These are phyloP conservation scores for Squalus acanthias DNA, from an alignment of 2,797 vertebrate species.

Conservation along the genomic window DNA sequence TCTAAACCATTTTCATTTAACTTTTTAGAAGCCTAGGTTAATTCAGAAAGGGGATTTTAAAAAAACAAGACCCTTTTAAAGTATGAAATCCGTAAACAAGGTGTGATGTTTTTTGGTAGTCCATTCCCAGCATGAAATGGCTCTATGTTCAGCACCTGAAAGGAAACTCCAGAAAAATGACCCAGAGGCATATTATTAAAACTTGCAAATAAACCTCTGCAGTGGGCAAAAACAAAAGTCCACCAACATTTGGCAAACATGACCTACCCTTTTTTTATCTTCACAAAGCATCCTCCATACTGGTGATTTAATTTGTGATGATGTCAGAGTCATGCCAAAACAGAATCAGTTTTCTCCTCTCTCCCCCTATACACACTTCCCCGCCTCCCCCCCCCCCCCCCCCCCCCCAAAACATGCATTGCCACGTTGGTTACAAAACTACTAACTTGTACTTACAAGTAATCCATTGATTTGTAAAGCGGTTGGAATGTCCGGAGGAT, in stretches of 20 bases:
- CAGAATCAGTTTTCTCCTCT: not conserved
- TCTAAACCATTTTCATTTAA: not conserved
- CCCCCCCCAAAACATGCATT: not conserved
- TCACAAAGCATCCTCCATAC: not conserved
- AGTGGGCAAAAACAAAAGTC: not conserved
- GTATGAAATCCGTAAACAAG: not conserved
- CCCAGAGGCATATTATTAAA: not conserved
- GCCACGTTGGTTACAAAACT: not conserved
- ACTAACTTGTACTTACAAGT: not conserved
- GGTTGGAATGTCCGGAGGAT: no score
- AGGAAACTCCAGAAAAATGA: not conserved
- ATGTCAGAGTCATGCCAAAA: not conserved
- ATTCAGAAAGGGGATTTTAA: not conserved
- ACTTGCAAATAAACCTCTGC: not conserved
- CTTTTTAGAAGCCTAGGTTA: not conserved
- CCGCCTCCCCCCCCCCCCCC: no score
- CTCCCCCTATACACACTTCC: not conserved
- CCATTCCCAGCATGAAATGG: not conserved
- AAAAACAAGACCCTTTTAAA: not conserved
- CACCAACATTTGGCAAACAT: not conserved
- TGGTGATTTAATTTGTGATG: not conserved
- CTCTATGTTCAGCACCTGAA: not conserved
- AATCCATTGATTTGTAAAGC: not conserved
- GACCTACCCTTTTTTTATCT: not conserved
- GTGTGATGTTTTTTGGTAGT: not conserved